Evolutionary conservation across 2,888 invertebrate genomes (phyloP), one percentile per base, ranked within the genome.

Genomic region (Heliconius cydno): DNA sequence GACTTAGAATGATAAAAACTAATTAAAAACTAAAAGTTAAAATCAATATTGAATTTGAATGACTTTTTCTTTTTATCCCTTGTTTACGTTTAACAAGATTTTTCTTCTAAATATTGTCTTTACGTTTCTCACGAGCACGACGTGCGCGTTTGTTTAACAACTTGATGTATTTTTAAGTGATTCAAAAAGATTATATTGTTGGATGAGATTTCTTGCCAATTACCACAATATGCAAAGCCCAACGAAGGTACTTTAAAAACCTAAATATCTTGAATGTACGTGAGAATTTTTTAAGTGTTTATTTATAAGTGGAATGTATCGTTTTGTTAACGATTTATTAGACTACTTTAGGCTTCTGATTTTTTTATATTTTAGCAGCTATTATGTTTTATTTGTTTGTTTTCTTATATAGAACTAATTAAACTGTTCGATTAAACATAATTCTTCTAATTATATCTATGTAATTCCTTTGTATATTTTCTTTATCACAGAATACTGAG

Each of bases 131-230:
- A 81, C 82, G 82, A 72, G 76, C 77, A 77, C 80, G 80, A 79
- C 80, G 81, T 80, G 83, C 80, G 80, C 74, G 88, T 89, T 90
- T 90, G 88, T 91, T 90, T 90, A 87, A 87, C 86, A 86, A 86
- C 85, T 84, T 91, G 89, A 92, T 91, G 91, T 91, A 89, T 90
- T 92, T 92, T 92, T 90, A 91, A 92, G 87, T 88, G 90, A 89
- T 90, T 88, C 86, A 84, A 90, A 89, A 89, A 89, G 85, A 88
- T 86, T 86, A 86, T 86, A 73, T 25, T 84, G 84, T 86, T 84
- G 86, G 83, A 84, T 83, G 84, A 83, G 81, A 82, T 84, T 82
- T 83, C 85, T 86, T 86, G 86, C 86, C 92, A 92, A 92, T 92
- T 92, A 93, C 88, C 88, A 88, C 86, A 84, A 82, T 84, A 80